Percentiles rank a stretch among this genome's conserved stretches.
phyloP scores from a whole-genome alignment of 2,113 vertebrate species.

The Vombatus ursinus region DNA sequence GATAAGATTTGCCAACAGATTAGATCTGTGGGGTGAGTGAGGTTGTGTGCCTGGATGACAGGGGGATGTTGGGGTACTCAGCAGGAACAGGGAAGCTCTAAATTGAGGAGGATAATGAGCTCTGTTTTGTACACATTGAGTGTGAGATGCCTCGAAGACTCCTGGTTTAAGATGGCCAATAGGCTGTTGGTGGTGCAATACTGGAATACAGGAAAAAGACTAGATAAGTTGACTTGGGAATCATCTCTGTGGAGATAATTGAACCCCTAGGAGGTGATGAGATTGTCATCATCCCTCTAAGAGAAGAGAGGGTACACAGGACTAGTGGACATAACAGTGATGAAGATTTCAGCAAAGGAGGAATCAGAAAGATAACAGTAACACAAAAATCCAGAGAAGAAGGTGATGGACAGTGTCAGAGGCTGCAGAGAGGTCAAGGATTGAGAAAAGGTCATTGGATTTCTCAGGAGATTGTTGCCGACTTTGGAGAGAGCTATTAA shows the following conservation, averaged over 20 bases:
- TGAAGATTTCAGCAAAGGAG: too few species aligned
- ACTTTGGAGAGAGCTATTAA: neutral
- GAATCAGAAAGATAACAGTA: too few species aligned
- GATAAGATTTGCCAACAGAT: neutral
- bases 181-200: neutral
- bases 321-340: too few species aligned
- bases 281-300: neutral
- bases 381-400: neutral
- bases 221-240: neutral
- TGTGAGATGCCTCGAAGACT: neutral
- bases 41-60: neutral
- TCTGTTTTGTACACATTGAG: too few species aligned
- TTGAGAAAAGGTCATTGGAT: neutral
- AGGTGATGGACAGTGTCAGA: neutral
- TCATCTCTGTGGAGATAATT: neutral
- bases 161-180: neutral
- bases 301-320: neutral
- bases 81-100: too few species aligned
- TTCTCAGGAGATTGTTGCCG: too few species aligned
- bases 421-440: neutral
- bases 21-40: neutral
- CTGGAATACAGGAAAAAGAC: neutral
- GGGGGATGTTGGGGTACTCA: neutral
- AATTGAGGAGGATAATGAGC: neutral
- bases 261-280: neutral